Percentiles rank a stretch among this genome's conserved stretches.
Evolutionary conservation across 2,113 vertebrate species (phyloP).

Genomic region (Calidris pugnax): DNA sequence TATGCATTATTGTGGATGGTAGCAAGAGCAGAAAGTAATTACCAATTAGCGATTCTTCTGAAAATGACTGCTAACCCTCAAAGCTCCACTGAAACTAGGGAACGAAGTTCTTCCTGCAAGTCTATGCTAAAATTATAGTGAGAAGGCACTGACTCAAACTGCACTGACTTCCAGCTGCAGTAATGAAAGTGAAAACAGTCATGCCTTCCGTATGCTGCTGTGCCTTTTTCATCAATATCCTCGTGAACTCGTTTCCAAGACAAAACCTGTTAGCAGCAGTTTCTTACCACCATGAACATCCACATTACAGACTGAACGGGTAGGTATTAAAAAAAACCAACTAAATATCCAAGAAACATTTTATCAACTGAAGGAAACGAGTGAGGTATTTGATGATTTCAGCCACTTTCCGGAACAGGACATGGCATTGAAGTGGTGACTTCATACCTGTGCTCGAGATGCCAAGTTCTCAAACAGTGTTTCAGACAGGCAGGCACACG

Average conservation of each 20-base stretch:
- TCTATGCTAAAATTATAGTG: background rate
- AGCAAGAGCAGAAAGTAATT: background rate
- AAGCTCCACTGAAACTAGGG: background rate
- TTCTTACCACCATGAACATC: background rate
- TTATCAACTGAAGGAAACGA: background rate
- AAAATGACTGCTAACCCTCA: background rate
- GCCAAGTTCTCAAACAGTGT: background rate
- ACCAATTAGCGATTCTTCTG: background rate
- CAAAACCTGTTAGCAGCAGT: background rate
- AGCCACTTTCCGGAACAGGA: background rate
- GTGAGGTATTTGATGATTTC: background rate
- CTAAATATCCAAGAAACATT: background rate
- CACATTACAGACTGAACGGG: background rate
- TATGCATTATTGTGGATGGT: background rate
- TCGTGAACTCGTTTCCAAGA: background rate
- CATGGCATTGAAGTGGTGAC: background rate
- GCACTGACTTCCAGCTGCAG: background rate
- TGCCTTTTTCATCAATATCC: background rate
- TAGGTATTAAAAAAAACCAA: background rate
- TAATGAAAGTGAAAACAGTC: background rate
- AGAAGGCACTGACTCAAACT: background rate
- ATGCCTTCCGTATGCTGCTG: rapidly evolving
- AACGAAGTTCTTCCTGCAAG: background rate
- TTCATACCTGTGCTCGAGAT: background rate
- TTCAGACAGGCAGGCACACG: background rate